A percentile compares a stretch with the other conserved stretches of the same genome.
Conservation (phyloP, 2,888 invertebrate genomes). For the Epirrita christyi region DNA sequence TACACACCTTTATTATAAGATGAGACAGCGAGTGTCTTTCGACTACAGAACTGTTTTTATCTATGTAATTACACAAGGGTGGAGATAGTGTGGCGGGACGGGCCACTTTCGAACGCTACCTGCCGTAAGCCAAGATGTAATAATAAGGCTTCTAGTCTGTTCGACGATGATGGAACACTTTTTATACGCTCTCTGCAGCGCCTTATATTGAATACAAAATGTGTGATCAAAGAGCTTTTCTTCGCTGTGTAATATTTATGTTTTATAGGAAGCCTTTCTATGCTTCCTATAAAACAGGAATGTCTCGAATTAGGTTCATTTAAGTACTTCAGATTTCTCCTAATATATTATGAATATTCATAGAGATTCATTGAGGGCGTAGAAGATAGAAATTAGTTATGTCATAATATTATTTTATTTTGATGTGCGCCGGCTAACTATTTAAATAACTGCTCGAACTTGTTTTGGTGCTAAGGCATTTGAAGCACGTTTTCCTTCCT, state of each 20-base stretch:
- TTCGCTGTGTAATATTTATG: too few relatives aligned
- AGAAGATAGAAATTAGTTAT: too few relatives aligned
- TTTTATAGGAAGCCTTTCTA: too few relatives aligned
- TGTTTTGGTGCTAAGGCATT: background rate
- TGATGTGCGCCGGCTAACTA: background rate
- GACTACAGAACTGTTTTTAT: constrained; percentile 56
- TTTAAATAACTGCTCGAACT: constrained; percentile 7
- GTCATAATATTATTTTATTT: background rate
- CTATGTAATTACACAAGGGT: constrained; percentile 54
- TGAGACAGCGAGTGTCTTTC: constrained; percentile 55
- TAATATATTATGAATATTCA: too few relatives aligned
- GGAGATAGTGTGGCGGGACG: constrained; percentile 38
- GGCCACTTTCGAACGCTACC: constrained; percentile 63
- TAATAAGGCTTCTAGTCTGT: constrained; percentile 41
- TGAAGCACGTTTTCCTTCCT: constrained; percentile 21
- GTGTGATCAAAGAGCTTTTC: background rate
- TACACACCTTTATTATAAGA: constrained; percentile 44
- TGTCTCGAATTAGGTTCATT: too few relatives aligned
- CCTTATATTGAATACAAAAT: background rate
- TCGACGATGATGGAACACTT: constrained; percentile 1
- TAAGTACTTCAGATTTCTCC: too few relatives aligned
- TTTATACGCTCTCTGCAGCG: background rate
- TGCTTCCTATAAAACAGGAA: too few relatives aligned
- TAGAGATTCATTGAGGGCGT: too few relatives aligned
- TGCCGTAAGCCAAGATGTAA: constrained; percentile 49